Conservation (phyloP, 1,140 invertebrate species). For the Xylocopa sonorina region DNA sequence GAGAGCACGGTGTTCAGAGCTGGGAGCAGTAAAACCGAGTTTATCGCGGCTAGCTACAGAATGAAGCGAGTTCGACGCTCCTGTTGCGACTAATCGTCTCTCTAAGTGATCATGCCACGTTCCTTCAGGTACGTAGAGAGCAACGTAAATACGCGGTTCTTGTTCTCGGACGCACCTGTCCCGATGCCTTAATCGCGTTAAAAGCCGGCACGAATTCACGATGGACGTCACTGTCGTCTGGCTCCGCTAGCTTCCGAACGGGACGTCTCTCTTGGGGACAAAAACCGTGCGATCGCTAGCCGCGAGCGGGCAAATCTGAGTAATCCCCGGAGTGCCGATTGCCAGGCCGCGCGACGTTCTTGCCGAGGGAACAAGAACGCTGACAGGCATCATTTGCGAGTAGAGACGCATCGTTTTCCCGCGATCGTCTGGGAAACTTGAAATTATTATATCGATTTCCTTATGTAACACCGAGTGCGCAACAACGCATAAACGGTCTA, state of each 20-base stretch:
- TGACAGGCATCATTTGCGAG: not conserved
- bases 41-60: conserved; percentile 23
- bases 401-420: not conserved
- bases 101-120: conserved; percentile 64
- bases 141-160: conserved; percentile 56
- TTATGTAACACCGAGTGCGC: no score
- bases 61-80: conserved; percentile 60
- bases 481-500: no score
- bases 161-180: conserved; percentile 55
- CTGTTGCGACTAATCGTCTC: conserved; percentile 63
- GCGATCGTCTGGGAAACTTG: no score
- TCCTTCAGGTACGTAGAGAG: conserved; percentile 61
- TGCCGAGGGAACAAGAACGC: not conserved
- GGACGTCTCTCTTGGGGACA: not conserved
- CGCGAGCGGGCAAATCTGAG: conserved; percentile 14
- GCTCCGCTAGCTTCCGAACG: not conserved
- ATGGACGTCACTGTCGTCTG: not conserved
- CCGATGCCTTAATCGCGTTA: conserved; percentile 44
- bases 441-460: no score
- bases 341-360: not conserved
- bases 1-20: conserved; percentile 7
- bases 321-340: not conserved
- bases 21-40: conserved; percentile 22
- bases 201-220: conserved; percentile 46
- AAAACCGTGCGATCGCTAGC: not conserved